phyloP scores from a whole-genome alignment of 2,888 invertebrate genomes.

The Troides helena region DNA sequence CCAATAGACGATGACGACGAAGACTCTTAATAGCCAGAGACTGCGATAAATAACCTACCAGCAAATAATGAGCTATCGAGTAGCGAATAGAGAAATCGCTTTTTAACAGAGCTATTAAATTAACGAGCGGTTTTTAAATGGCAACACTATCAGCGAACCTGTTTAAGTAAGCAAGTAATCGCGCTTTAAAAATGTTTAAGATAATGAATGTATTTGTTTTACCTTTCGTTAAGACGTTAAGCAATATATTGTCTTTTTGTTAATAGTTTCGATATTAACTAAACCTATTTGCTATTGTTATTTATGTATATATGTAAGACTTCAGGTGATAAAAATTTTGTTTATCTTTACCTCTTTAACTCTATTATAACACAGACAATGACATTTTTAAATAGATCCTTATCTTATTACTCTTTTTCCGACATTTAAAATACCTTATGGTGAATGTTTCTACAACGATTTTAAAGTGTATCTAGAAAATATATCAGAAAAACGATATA shows the following conservation, averaged over 20 bases:
- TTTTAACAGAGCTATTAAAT: constrained; percentile 16
- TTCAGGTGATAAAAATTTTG: background rate
- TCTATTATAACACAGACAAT: too few relatives aligned
- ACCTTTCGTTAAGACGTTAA: constrained; percentile 6
- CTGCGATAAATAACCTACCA: background rate
- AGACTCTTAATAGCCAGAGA: background rate
- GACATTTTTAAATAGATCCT: too few relatives aligned
- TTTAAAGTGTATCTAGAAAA: background rate
- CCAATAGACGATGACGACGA: background rate
- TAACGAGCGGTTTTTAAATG: constrained; percentile 14
- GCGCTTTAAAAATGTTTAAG: constrained; percentile 3
- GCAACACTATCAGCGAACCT: constrained; percentile 18
- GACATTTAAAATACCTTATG: too few relatives aligned
- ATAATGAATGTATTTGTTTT: background rate
- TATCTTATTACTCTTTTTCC: too few relatives aligned
- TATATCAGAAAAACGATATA: too few relatives aligned
- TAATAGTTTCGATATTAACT: background rate
- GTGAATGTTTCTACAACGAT: background rate
- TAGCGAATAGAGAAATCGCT: constrained; percentile 16
- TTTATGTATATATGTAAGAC: background rate
- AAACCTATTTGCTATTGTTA: background rate
- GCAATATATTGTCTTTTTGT: background rate
- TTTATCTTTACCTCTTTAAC: background rate
- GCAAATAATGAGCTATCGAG: background rate
- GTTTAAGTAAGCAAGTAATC: constrained; percentile 10